Conservation (phyloP, 1,140 invertebrate species). For the Andrena cerasifolii region DNA sequence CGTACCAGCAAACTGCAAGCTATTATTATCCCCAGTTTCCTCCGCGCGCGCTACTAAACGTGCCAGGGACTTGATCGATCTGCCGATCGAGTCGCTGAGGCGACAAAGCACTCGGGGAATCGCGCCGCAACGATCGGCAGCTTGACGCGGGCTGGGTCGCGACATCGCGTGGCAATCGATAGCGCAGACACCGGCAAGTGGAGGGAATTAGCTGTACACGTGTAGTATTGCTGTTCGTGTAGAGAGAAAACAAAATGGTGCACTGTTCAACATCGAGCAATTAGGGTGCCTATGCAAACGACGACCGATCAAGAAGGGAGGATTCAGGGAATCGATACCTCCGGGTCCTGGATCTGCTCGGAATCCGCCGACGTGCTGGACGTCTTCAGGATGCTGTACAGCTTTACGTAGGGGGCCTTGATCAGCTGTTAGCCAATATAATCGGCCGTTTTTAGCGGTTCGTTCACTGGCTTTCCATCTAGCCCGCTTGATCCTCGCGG, state of each 20-base stretch:
- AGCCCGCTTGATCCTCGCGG: constrained; percentile 48
- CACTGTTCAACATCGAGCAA: constrained; percentile 62
- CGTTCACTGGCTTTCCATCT: constrained; percentile 21
- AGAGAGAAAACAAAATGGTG: no score
- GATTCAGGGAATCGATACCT: constrained; percentile 73
- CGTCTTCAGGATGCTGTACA: constrained; percentile 97
- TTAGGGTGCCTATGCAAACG: constrained; percentile 44
- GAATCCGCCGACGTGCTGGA: constrained; percentile 92
- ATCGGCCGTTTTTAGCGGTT: constrained; percentile 61
- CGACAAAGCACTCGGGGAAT: constrained; percentile 35
- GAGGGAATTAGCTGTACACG: no score
- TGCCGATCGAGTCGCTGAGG: constrained; percentile 13
- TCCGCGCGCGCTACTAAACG: neutral
- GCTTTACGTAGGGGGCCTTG: constrained; percentile 97
- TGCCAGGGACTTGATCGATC: neutral
- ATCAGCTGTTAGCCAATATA: constrained; percentile 87
- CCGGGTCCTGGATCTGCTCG: constrained; percentile 84
- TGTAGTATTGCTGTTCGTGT: no score
- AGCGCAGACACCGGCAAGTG: no score
- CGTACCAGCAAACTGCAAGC: no score
- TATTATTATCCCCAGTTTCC: no score
- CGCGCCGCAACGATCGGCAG: neutral
- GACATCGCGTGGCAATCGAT: constrained; percentile 48
- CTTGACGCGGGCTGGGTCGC: constrained; percentile 36
- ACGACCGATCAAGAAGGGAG: constrained; percentile 40